Evolutionary conservation across 1,140 invertebrate species (phyloP), one percentile per base, ranked within the genome.

Genomic region (Sarcophaga bullata): DNA sequence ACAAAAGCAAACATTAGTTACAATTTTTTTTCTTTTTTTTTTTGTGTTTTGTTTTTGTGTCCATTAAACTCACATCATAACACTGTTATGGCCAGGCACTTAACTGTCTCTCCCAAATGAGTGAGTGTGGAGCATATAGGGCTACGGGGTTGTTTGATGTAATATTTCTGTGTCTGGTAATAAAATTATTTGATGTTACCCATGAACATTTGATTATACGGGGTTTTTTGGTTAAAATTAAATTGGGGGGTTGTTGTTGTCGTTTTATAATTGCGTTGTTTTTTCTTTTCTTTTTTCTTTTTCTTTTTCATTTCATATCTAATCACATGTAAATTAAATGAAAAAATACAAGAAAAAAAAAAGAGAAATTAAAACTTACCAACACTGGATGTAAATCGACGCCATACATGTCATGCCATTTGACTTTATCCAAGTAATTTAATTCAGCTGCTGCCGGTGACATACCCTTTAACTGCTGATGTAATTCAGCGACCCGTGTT

Each of bases 361-460:
- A 52, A 52, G 6, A 52, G 8, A 1, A 52, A 68, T 25, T 25
- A 19, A 80, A 80, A 88, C 88, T 90, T 90, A 93, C 92, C 91
- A 93, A 86, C 82, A 93, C 92, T 83, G 92, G 92, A 90, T 93
- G 92, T 92, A 98, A 95, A 91, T 99, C 98, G 8, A 98, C 97
- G 46, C 98, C 98, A 88, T 99, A 99, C 95, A 98, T 97, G 86
- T 99, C 97, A 81, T 99, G 91, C 96, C 96, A 97, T 92, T 98
- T 98, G n/a, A 97, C 96, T 92, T 97, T 96, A 87, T 98, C 97
- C 83, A 99, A 92, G 91, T 97, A 99, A 87, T 95, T 96, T 62
- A 96, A 92, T 91, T 99, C 98, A 4, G 98, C 92, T 83, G 92
- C 91, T 58, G 92, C 92, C 73, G 92, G 92, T 80, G 92, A 92